Percentiles rank a stretch among this genome's conserved stretches.
Evolutionary conservation across 2,113 vertebrate genomes (phyloP).

Genomic region (Bambusicola thoracicus): DNA sequence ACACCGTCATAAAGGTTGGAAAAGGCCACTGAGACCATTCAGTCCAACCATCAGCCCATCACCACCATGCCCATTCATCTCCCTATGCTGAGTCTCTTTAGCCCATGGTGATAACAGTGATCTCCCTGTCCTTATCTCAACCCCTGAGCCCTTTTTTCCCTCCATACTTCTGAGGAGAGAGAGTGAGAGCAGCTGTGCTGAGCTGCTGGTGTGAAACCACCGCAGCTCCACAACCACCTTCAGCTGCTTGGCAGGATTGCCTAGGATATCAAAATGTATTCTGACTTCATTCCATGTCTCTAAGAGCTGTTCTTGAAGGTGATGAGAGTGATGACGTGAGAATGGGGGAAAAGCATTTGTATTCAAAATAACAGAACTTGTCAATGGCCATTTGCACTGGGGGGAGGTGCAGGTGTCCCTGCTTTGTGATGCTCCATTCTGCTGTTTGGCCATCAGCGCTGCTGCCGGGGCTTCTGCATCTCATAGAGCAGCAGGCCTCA

Average conservation of each 20-base stretch:
- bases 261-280: not conserved
- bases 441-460: not conserved
- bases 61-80: not conserved
- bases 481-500: too few relatives aligned
- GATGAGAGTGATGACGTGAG: not conserved
- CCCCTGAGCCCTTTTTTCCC: not conserved
- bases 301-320: not conserved
- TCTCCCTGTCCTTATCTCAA: not conserved
- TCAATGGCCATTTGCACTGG: not conserved
- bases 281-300: not conserved
- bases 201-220: not conserved
- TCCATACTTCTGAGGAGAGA: not conserved
- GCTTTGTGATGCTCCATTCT: not conserved
- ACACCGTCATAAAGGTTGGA: too few relatives aligned
- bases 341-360: not conserved
- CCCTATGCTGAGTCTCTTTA: not conserved
- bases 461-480: not conserved
- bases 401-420: not conserved
- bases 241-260: not conserved
- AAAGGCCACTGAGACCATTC: too few relatives aligned
- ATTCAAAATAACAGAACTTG: not conserved
- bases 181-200: not conserved
- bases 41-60: too few relatives aligned
- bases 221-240: not conserved
- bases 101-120: not conserved